Conservation (phyloP, 2,888 invertebrate species). For the Diadegma fenestrale region DNA sequence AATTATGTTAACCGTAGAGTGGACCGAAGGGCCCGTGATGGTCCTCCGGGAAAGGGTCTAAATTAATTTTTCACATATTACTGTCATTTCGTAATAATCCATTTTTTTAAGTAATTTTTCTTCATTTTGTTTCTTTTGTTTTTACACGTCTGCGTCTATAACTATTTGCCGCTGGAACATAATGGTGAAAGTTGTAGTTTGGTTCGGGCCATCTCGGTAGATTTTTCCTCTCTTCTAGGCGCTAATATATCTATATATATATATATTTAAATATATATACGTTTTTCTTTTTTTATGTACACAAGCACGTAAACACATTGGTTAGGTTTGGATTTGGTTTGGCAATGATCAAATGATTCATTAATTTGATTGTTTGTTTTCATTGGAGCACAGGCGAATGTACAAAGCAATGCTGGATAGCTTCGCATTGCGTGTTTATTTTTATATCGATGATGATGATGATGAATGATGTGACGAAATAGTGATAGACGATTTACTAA, state of each 20-base stretch:
- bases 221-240: constrained; percentile 52
- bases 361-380: constrained; percentile 77
- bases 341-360: constrained; percentile 72
- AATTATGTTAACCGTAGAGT: constrained; percentile 59
- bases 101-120: constrained; percentile 17
- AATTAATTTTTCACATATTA: constrained; percentile 42
- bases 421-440: constrained; percentile 84
- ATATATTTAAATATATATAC: constrained; percentile 43
- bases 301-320: constrained; percentile 55
- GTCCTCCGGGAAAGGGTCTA: constrained; percentile 49
- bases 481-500: constrained; percentile 56
- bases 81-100: constrained; percentile 30
- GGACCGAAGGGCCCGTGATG: constrained; percentile 56
- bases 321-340: constrained; percentile 66
- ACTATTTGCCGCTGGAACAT: constrained; percentile 56
- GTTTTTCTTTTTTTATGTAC: constrained; percentile 27
- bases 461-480: constrained; percentile 40
- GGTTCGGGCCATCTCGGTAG: constrained; percentile 58
- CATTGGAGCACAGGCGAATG: constrained; percentile 85
- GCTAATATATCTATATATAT: constrained; percentile 8
- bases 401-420: constrained; percentile 84
- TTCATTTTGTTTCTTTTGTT: constrained; percentile 18
- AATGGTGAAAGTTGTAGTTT: constrained; percentile 59
- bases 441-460: constrained; percentile 78
- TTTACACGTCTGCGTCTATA: constrained; percentile 39